phyloP scores from a whole-genome alignment of 2,113 vertebrate genomes.

The Ophthalmotilapia sp. region DNA sequence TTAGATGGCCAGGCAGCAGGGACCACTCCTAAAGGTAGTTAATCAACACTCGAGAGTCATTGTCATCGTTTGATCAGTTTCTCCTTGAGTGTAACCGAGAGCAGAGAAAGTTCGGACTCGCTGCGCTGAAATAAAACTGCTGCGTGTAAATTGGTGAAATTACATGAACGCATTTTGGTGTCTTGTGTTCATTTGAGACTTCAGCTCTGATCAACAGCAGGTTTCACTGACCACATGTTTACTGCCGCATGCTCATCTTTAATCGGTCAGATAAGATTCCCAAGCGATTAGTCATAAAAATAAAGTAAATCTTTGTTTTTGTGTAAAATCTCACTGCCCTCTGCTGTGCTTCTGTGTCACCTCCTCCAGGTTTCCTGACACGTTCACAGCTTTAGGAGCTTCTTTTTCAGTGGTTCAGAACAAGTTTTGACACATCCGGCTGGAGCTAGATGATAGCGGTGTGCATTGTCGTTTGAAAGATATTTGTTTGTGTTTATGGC shows the following conservation, averaged over 20 bases:
- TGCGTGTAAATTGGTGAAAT: fast-evolving
- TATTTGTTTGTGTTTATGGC: neutral
- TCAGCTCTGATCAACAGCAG: neutral
- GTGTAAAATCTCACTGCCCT: neutral
- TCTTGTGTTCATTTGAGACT: neutral
- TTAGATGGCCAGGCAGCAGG: neutral
- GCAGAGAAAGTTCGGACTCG: fast-evolving
- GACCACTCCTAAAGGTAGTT: fast-evolving
- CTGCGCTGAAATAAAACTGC: neutral
- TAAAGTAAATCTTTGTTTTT: neutral
- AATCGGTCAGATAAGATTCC: neutral
- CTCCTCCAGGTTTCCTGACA: neutral
- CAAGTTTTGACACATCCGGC: fast-evolving
- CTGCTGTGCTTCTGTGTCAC: neutral
- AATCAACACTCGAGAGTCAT: neutral
- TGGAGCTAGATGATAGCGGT: neutral
- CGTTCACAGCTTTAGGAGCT: neutral
- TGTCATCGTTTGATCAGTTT: neutral
- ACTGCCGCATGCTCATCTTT: neutral
- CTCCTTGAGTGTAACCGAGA: neutral
- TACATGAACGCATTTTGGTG: neutral
- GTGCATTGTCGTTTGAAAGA: neutral
- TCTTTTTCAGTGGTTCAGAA: neutral
- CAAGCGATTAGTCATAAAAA: neutral
- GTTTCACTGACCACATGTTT: neutral